A percentile compares a stretch with the other conserved stretches of the same genome.
Evolutionary conservation across 2,888 invertebrate species (phyloP).

Genomic region (Pristionchus japonicus): DNA sequence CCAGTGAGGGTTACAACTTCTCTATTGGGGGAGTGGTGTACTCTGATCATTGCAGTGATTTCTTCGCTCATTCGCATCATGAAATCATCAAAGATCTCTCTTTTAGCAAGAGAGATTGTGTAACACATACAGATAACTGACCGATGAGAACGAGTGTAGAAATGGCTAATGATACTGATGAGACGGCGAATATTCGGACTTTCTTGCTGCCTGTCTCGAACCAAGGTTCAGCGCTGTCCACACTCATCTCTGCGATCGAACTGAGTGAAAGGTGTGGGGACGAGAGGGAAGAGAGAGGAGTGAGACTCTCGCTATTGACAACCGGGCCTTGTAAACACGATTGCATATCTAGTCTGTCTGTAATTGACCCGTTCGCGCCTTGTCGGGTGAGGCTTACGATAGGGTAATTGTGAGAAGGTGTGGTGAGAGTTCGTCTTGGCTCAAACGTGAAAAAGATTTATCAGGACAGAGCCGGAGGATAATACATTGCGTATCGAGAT

Average conservation of each 20-base stretch:
- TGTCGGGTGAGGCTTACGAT: neutral
- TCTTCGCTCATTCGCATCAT: no score
- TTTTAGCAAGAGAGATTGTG: no score
- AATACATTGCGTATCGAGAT: neutral
- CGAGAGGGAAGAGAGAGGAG: neutral
- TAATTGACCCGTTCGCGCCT: slow-evolving; percentile 7
- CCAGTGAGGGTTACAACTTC: no score
- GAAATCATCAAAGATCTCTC: no score
- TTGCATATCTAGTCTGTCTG: neutral
- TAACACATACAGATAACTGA: no score
- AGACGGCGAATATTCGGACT: neutral
- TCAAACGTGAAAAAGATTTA: no score
- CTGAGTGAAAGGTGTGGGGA: neutral
- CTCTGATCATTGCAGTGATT: no score
- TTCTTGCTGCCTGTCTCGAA: neutral
- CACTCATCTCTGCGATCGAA: neutral
- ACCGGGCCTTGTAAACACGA: slow-evolving; percentile 3
- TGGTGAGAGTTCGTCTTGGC: no score
- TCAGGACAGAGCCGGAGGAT: neutral
- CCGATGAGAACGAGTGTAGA: neutral
- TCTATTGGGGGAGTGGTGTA: no score
- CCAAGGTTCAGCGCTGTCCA: neutral
- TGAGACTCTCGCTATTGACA: slow-evolving; percentile 7
- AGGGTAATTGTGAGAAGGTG: neutral
- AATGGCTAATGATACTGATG: neutral